Evolutionary conservation across 2,113 vertebrate species (phyloP).

Genomic region (Opisthocomus hoazin): DNA sequence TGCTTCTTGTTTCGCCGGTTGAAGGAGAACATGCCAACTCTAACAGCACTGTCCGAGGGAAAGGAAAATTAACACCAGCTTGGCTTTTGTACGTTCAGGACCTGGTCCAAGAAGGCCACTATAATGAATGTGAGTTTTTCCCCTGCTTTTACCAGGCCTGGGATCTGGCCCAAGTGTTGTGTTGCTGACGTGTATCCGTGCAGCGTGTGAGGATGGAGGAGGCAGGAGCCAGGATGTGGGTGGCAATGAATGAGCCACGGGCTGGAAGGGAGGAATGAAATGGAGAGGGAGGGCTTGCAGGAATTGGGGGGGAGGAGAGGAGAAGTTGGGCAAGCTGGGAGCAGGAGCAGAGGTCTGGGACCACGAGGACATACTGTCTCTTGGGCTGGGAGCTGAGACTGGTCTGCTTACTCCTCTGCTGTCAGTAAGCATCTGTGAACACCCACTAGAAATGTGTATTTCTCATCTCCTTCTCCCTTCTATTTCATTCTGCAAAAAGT

Average conservation of each 20-base stretch:
- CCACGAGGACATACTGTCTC: not conserved
- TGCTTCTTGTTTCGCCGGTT: not conserved
- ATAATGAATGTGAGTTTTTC: not conserved
- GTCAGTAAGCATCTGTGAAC: not conserved
- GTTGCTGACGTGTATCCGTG: not conserved
- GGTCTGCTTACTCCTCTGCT: not conserved
- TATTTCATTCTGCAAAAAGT: not conserved
- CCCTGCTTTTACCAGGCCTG: not conserved
- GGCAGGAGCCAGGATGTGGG: not conserved
- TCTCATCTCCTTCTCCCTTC: not conserved
- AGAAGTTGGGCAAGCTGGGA: not conserved
- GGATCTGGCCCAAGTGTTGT: not conserved
- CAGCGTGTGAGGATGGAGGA: not conserved
- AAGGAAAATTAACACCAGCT: conserved; percentile 47
- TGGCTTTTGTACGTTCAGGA: conserved; percentile 24
- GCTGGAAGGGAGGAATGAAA: not conserved
- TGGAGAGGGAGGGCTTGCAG: not conserved
- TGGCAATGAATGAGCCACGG: not conserved
- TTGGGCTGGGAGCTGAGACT: not conserved
- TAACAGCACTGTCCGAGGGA: conserved; percentile 14
- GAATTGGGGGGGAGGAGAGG: not conserved
- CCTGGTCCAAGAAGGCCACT: not conserved
- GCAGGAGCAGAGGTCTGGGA: not conserved
- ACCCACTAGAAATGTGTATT: not conserved
- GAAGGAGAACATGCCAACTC: conserved; percentile 5